Evolutionary conservation across 2,888 invertebrate genomes (phyloP).

Genomic region (Erpobdella octoculata): DNA sequence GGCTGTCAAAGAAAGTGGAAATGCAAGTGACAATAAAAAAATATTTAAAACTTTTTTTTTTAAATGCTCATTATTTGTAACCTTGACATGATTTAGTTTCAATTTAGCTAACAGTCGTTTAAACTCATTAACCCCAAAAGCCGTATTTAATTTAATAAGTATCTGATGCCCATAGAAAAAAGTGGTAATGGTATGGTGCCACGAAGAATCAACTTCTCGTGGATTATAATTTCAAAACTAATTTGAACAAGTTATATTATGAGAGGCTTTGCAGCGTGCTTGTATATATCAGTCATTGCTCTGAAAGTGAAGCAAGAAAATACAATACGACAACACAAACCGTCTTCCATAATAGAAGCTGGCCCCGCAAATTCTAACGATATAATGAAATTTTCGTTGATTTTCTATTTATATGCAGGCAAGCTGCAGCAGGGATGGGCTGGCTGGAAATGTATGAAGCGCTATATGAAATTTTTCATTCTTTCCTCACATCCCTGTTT

Average conservation of each 20-base stretch:
- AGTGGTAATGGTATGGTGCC: background rate
- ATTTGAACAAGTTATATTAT: no score
- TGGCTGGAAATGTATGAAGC: background rate
- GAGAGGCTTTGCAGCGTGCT: no score
- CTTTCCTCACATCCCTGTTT: background rate
- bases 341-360: slow-evolving; percentile 17
- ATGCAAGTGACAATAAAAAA: background rate
- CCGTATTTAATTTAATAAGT: no score
- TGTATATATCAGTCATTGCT: background rate
- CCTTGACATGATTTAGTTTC: no score
- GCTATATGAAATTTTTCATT: background rate
- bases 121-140: no score
- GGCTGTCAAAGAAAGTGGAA: background rate
- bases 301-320: background rate
- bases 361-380: slow-evolving; percentile 24
- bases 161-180: background rate
- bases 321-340: background rate
- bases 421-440: background rate
- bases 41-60: background rate
- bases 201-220: background rate
- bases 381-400: slow-evolving; percentile 31
- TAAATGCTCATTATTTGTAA: background rate
- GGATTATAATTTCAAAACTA: background rate
- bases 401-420: slow-evolving; percentile 22
- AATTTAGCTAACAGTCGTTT: no score